A percentile compares a stretch with the other conserved stretches of the same genome.
Evolutionary conservation across 2,113 vertebrate species (phyloP).

Genomic region (Osmerus eperlanus): DNA sequence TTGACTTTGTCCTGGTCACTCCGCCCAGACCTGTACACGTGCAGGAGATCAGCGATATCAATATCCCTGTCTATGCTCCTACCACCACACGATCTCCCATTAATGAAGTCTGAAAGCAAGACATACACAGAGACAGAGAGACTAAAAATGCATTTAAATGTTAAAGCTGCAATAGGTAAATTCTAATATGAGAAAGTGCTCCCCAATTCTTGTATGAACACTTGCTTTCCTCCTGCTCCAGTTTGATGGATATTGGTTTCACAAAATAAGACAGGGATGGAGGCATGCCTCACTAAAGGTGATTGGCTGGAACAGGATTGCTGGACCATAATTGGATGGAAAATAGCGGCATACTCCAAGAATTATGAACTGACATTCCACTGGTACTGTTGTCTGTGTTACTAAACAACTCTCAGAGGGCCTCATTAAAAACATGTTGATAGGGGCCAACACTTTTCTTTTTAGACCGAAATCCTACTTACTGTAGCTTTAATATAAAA

Average conservation of each 20-base stretch:
- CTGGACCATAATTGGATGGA: too few relatives aligned
- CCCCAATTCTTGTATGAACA: too few relatives aligned
- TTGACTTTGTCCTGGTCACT: conserved; percentile 84
- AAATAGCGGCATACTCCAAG: neutral
- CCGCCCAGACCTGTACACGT: conserved; percentile 80
- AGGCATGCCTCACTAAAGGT: too few relatives aligned
- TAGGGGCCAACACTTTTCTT: too few relatives aligned
- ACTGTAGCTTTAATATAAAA: conserved; percentile 49
- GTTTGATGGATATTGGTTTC: too few relatives aligned
- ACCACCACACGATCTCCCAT: conserved; percentile 76
- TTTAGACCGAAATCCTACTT: too few relatives aligned
- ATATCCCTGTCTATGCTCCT: conserved; percentile 82
- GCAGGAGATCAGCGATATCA: conserved; percentile 85
- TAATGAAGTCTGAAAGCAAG: conserved; percentile 47
- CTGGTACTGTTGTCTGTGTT: too few relatives aligned
- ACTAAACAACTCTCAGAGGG: neutral
- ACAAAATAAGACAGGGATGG: too few relatives aligned
- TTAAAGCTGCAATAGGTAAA: neutral
- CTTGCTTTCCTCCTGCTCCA: too few relatives aligned
- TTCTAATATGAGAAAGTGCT: too few relatives aligned
- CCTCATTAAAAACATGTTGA: conserved; percentile 32
- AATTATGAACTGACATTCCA: neutral
- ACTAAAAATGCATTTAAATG: neutral
- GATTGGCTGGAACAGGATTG: too few relatives aligned
- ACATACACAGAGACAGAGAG: neutral